Base-by-base conservation (phyloP, 2,888 invertebrate genomes). In the Apotomis turbidana region DNA sequence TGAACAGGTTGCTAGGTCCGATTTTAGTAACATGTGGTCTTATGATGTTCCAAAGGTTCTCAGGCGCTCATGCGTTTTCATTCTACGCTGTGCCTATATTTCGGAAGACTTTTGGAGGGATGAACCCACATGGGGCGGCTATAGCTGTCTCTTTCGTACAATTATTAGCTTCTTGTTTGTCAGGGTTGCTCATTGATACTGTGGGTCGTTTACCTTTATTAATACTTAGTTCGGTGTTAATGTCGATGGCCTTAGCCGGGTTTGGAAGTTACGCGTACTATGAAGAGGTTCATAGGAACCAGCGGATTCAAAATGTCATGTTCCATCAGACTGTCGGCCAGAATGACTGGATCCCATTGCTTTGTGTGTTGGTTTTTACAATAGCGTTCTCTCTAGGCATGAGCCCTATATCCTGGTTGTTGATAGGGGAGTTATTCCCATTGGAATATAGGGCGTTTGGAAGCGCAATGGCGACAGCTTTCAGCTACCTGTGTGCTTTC, bases 81-180 rank as follows among this genome's bases (percentile, higher is more conserved):
- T 97, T 97, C 85, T 97, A 97, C 87, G 97, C 97, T 62, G 97
- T 97, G 10, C 95, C 96, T 70, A 98, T 98, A 80, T 97, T 98
- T 86, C 94, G 97, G 76, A 96, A 96, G 87, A 97, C 98, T 27
- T 96, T 97, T 76, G 96, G 96, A 46, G 96, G 95, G 6, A 96
- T 97, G 91, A 96, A 97, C 83, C 97, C 97, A 5, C 97, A 97
- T 78, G 95, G 96, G 58, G 97, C 97, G 10, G 97, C 98, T 0
- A 97, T 98, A 66, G 96, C 97, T 63, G 97, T 98, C 5, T 97
- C 97, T 6, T 95, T 96, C 68, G 97, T 97, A 0, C 97, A 98
- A 84, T 93, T 98, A 2, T 88, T 97, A n/a, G 97, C 97, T 1
- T 97, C 98, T 0, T 94, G 97, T 78, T 90, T 97, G 49, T 97